Conservation (phyloP, 2,797 vertebrate species). For the Cirrhinus mrigala region DNA sequence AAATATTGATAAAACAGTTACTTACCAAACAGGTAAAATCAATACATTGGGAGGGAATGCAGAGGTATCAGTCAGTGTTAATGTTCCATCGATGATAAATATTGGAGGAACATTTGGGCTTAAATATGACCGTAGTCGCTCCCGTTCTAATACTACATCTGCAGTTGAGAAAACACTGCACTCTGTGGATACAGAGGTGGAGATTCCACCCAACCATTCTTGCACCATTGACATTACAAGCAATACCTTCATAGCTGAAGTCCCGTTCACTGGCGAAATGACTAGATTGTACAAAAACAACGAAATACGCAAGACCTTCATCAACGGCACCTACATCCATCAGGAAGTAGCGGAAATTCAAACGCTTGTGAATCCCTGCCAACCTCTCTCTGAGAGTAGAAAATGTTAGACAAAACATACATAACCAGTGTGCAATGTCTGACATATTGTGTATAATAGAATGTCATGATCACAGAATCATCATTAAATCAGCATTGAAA, state of each 20-base stretch:
- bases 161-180: conserved; percentile 1
- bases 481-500: not conserved
- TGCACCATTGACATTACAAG: not conserved
- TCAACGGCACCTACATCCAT: not conserved
- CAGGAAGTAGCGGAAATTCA: not conserved
- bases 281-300: conserved; percentile 4
- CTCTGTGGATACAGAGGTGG: not conserved
- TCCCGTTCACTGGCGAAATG: not conserved
- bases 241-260: not conserved
- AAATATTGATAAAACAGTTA: not conserved
- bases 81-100: not conserved
- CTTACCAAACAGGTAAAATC: not conserved
- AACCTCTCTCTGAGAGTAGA: not conserved
- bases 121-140: not conserved
- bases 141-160: not conserved
- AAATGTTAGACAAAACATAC: not conserved
- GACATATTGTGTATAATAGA: not conserved
- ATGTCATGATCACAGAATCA: too few species aligned
- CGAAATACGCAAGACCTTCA: not conserved
- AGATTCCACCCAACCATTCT: not conserved
- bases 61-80: not conserved
- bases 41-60: not conserved
- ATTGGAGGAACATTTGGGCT: not conserved
- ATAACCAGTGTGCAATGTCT: not conserved
- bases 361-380: not conserved